Percentiles rank a stretch among this genome's conserved stretches.
Evolutionary conservation across 2,888 invertebrate species (phyloP).

Genomic region (Allygus modestus): DNA sequence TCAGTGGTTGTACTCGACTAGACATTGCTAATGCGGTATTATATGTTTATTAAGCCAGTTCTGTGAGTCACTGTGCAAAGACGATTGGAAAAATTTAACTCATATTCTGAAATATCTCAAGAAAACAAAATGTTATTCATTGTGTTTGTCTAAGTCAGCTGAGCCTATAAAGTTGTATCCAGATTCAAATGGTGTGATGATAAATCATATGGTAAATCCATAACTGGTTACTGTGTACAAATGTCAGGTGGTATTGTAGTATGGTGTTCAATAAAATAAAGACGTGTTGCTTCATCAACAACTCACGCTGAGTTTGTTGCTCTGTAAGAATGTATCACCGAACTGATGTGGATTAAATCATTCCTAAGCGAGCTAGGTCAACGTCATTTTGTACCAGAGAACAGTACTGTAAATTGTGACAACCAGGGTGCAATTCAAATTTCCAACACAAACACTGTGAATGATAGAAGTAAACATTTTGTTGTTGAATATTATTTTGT

Average conservation of each 20-base stretch:
- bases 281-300: slow-evolving; percentile 34
- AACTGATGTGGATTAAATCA: slow-evolving; percentile 32
- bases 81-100: not conserved
- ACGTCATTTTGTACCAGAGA: not conserved
- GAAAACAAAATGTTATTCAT: not conserved
- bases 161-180: not conserved
- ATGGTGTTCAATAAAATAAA: not conserved
- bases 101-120: not conserved
- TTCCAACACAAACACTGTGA: not conserved
- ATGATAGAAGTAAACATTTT: slow-evolving; percentile 44
- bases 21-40: not conserved
- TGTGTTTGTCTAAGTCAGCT: slow-evolving; percentile 1
- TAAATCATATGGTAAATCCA: too few relatives aligned
- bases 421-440: slow-evolving; percentile 32
- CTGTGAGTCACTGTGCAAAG: not conserved
- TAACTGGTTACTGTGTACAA: too few relatives aligned
- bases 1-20: too few relatives aligned
- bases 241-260: too few relatives aligned
- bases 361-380: slow-evolving; percentile 1
- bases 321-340: slow-evolving; percentile 8
- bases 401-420: not conserved
- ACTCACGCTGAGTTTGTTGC: slow-evolving; percentile 43
- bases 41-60: not conserved
- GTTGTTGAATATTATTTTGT: slow-evolving; percentile 25
- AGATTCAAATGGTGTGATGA: not conserved